phyloP scores from a whole-genome alignment of 2,113 vertebrate genomes.

The Hyperopisus bebe region DNA sequence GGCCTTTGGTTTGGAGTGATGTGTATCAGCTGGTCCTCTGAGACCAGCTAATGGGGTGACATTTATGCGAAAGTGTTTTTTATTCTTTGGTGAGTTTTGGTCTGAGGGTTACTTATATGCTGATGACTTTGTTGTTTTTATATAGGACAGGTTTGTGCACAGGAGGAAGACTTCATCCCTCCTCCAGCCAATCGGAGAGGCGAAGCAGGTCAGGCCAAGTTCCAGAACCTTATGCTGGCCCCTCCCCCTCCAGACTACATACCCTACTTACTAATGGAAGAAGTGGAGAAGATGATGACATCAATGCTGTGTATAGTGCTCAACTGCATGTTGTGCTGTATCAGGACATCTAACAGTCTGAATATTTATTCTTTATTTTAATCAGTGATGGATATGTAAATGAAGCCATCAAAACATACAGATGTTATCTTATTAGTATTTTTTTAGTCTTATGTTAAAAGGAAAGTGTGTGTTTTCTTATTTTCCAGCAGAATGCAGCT shows the following conservation, averaged over 20 bases:
- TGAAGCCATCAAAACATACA: background rate
- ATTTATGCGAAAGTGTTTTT: background rate
- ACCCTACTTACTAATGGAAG: slow-evolving; percentile 29
- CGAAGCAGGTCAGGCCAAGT: slow-evolving; percentile 27
- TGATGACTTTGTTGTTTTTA: background rate
- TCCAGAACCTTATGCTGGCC: slow-evolving; percentile 41
- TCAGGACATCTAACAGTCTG: background rate
- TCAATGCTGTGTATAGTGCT: background rate
- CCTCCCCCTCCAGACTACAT: slow-evolving; percentile 26
- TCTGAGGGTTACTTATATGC: background rate
- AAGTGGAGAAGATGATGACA: slow-evolving; percentile 34
- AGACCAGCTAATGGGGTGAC: background rate
- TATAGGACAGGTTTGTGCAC: background rate
- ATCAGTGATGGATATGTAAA: background rate
- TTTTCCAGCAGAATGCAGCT: slow-evolving; percentile 38
- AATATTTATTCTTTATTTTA: background rate
- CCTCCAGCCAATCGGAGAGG: slow-evolving; percentile 25
- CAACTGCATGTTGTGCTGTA: slow-evolving; percentile 1
- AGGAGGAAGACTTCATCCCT: background rate
- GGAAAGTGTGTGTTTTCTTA: background rate
- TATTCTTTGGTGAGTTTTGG: background rate
- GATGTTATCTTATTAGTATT: background rate
- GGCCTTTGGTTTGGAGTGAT: background rate
- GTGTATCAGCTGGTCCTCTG: background rate
- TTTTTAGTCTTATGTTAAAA: background rate